Evolutionary conservation across 2,888 invertebrate species (phyloP), one percentile per base, ranked within the genome.

Genomic region (Pantelozetes paolii): DNA sequence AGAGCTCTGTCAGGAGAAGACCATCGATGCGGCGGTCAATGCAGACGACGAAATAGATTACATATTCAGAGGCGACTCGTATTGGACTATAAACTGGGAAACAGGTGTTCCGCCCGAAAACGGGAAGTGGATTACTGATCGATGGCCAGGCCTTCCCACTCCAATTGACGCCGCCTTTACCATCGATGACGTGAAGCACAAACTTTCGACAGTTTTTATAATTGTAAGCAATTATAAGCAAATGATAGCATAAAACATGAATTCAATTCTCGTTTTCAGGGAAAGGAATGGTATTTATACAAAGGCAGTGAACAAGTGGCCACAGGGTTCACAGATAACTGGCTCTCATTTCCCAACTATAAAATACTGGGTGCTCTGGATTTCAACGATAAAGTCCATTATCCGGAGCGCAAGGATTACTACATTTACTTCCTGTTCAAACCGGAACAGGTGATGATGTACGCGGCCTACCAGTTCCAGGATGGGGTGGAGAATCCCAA

Each of bases 151-250:
- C 1, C 32, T 62, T 30, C 28, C 32, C 32, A 30, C 30, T n/a
- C 62, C 62, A 6, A 36, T 62, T 18, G 32, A 62, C 62, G 30
- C 62, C 30, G 62, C 62, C 32, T 62, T 62, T 18, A n/a, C 62
- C 6, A 32, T 62, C 2, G 62, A 36, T 62, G 62, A 62, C 6
- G 18, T 18, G 1, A 30, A 3, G 32, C 18, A 32, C n/a, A n/a
- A 32, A 6, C 8, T 62, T 9, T 9, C 30, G n/a, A 62, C 62
- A n/a, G 62, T 62, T n/a, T 62, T 62, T 32, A 32, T 62, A 3
- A 36, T n/a, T n/a, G 62, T 62, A n/a, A 32, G 62, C 2, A 1
- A n/a, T 32, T 2, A 54, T 54, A 20, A 20, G 20, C 6, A 54
- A 54, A 54, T 23, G 8, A 20, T 20, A 54, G 8, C 23, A 8